phyloP scores from a whole-genome alignment of 1,140 invertebrate genomes.

The Bombyx mori region ASM3026992v2 NC_085107.1:7722001-7722500 shows the following conservation, averaged over 20 bases:
- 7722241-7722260: neutral
- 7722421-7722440: conserved; percentile 49
- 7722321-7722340: conserved; percentile 29
- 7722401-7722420: conserved; percentile 36
- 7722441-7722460: conserved; percentile 38
- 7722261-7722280: neutral
- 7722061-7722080: too few relatives aligned
- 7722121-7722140: too few relatives aligned
- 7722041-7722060: too few relatives aligned
- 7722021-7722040: too few relatives aligned
- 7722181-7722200: too few relatives aligned
- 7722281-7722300: neutral
- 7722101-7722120: too few relatives aligned
- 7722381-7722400: conserved; percentile 29
- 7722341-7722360: conserved; percentile 34
- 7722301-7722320: conserved; percentile 19
- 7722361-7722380: conserved; percentile 33
- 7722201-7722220: too few relatives aligned
- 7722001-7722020: too few relatives aligned
- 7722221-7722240: neutral
- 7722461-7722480: conserved; percentile 33
- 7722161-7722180: too few relatives aligned
- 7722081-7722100: too few relatives aligned
- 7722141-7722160: too few relatives aligned
- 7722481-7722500: conserved; percentile 41